Base-by-base conservation (phyloP, 1,140 invertebrate genomes). In the Drosophila nigromelanica region DNA sequence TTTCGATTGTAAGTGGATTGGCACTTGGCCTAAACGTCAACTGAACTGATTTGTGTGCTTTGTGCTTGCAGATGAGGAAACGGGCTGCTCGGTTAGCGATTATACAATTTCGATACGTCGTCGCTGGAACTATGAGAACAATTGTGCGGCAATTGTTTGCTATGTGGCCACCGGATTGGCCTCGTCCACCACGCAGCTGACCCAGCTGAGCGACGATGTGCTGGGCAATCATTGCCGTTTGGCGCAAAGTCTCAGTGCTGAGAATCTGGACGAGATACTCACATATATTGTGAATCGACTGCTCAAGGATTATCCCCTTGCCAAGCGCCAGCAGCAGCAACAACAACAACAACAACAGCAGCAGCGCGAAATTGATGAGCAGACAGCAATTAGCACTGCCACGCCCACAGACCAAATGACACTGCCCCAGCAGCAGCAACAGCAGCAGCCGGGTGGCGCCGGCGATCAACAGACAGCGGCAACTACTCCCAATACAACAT, bases 111-210 rank as follows among this genome's bases (percentile, higher is more conserved):
- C 95, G 4, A 95, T 97, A 72, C 95, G 95, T 56, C 93, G 96
- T 63, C 94, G 96, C 45, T 97, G 96, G 95, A 97, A 97, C 91
- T 97, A 97, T 86, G 96, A 97, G 82, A 97, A 96, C 92, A 96
- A 96, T 77, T 96, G 97, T 64, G 95, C 96, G 11, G 96, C 96
- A 3, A 95, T 97, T 79, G 95, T 97, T 21, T 97, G 96, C 90
- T 95, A 96, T 83, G 94, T 97, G 42, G 95, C 95, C 43, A 95
- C 95, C 73, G 94, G 94, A 30, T 94, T 94, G 18, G 95, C 94
- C 30, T 94, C 94, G 47, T 95, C 95, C 7, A 94, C 94, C 73
- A 94, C 94, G 45, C 94, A 95, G 70, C 83, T 95, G 66, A 93
- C 93, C 47, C 93, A 94, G 82, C 91, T 93, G 11, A 93, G 87